Evolutionary conservation across 2,797 vertebrate species (phyloP).

Genomic region (Eutrigla gurnardus): DNA sequence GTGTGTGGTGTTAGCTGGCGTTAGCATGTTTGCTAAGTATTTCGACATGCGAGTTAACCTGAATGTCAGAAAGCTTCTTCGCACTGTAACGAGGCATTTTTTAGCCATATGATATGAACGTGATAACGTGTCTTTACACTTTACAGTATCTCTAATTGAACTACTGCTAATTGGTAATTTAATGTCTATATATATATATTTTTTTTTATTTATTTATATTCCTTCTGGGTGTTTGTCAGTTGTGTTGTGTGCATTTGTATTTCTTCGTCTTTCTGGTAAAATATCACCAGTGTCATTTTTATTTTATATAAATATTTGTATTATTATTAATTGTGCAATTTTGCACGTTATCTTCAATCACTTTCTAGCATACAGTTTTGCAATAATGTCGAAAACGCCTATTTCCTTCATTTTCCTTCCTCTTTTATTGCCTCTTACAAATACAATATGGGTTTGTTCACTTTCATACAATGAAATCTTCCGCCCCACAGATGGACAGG

Average conservation of each 20-base stretch:
- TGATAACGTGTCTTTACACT: not conserved
- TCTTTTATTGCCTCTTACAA: not conserved
- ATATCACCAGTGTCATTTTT: not conserved
- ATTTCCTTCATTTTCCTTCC: not conserved
- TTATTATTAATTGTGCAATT: not conserved
- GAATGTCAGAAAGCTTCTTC: not conserved
- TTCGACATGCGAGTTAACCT: not conserved
- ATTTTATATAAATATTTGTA: not conserved
- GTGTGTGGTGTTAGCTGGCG: not conserved
- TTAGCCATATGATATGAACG: not conserved
- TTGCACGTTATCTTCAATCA: not conserved
- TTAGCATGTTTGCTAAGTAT: conserved; percentile 58
- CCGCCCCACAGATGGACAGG: conserved; percentile 68
- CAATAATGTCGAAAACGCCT: not conserved
- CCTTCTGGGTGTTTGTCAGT: not conserved
- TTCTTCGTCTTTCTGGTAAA: not conserved
- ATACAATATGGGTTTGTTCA: not conserved
- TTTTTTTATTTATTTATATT: not conserved
- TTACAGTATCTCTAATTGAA: not conserved
- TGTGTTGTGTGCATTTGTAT: not conserved
- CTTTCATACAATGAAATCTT: not conserved
- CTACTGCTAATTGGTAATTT: not conserved
- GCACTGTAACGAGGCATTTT: no score
- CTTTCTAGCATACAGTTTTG: not conserved
- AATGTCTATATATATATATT: not conserved